These are phyloP conservation scores for Xyrichtys novacula DNA, from an alignment of 2,797 vertebrate genomes.

Conservation along the genomic window DNA sequence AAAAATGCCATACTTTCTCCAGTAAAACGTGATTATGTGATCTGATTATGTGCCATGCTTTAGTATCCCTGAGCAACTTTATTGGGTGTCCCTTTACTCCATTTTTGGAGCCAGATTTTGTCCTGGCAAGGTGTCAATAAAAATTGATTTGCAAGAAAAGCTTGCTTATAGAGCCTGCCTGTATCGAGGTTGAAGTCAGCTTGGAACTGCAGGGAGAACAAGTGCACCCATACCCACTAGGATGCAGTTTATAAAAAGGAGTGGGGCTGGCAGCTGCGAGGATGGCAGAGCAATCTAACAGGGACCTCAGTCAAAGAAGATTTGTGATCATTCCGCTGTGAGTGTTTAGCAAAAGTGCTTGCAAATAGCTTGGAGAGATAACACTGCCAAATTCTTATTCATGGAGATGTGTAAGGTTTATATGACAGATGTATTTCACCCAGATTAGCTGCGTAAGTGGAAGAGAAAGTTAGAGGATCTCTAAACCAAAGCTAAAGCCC, in stretches of 20 bases:
- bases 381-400: conserved; percentile 71
- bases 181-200: conserved; percentile 22
- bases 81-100: conserved; percentile 12
- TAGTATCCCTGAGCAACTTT: conserved; percentile 8
- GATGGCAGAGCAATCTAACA: conserved; percentile 48
- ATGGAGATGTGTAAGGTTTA: conserved; percentile 64
- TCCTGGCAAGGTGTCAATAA: conserved; percentile 8
- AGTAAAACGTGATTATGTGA: conserved; percentile 9
- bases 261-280: conserved; percentile 44
- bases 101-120: background rate
- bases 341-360: conserved; percentile 62
- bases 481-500: conserved; percentile 62
- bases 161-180: conserved; percentile 23
- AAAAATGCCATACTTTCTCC: conserved; percentile 7
- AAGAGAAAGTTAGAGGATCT: conserved; percentile 40
- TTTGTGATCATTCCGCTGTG: conserved; percentile 63
- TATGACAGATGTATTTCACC: conserved; percentile 72
- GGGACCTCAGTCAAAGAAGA: conserved; percentile 58
- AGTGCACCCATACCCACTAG: conserved; percentile 3
- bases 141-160: conserved; percentile 17
- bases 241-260: conserved; percentile 43
- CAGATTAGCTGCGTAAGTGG: conserved; percentile 66
- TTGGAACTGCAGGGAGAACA: conserved; percentile 12
- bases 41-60: conserved; percentile 30
- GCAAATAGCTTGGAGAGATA: conserved; percentile 60